A percentile compares a stretch with the other conserved stretches of the same genome.
These are phyloP conservation scores for Onychomys arenicola DNA, from an alignment of 2,797 vertebrate species.

Conservation along the genomic window DNA sequence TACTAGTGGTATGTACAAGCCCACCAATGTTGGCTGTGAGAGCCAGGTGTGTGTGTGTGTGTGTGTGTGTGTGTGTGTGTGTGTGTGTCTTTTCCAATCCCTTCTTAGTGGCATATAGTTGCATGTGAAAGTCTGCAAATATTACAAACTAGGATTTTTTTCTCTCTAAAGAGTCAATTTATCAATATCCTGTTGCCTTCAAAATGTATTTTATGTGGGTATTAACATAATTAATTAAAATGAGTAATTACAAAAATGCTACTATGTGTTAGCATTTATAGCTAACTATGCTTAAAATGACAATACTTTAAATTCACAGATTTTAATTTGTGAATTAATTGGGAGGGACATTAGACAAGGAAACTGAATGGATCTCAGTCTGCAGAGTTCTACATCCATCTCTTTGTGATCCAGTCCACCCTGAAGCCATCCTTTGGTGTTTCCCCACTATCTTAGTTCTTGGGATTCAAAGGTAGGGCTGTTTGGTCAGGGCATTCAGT, in stretches of 20 bases:
- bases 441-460: neutral
- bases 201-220: neutral
- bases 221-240: slow-evolving; percentile 21
- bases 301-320: neutral
- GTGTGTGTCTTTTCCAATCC: neutral
- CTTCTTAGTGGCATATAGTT: neutral
- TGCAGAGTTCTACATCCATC: neutral
- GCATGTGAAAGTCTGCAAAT: neutral
- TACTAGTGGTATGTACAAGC: neutral
- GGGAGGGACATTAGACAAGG: neutral
- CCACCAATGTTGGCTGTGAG: accelerated
- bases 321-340: neutral
- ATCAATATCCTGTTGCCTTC: neutral
- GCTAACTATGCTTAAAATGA: neutral
- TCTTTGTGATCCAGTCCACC: neutral
- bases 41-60: neutral
- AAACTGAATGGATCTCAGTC: neutral
- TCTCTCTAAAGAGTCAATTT: neutral
- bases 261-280: neutral
- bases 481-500: neutral
- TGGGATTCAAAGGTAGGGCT: neutral
- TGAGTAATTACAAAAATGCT: neutral
- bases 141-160: neutral
- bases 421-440: neutral
- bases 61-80: neutral